A percentile compares a stretch with the other conserved stretches of the same genome.
Conservation (phyloP, 2,888 invertebrate species). For the Eutolmus rufibarbis region DNA sequence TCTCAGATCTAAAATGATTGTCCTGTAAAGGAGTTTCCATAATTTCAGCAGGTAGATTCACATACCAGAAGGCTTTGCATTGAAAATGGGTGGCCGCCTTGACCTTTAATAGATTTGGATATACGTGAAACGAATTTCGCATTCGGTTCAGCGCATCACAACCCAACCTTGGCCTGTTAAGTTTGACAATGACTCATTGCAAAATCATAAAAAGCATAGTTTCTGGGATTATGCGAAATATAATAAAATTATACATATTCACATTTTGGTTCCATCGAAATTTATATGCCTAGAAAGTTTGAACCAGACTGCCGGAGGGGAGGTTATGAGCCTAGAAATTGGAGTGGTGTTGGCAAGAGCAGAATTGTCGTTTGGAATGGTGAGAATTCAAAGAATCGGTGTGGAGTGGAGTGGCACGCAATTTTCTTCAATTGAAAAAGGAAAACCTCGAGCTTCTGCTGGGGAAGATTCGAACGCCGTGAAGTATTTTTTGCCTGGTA, state of each 20-base stretch:
- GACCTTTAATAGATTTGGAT: neutral
- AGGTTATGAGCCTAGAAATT: neutral
- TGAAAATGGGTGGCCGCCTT: neutral
- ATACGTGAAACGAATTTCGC: neutral
- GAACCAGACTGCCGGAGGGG: neutral
- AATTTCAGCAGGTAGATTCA: neutral
- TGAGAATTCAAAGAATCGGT: neutral
- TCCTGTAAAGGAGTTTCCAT: neutral
- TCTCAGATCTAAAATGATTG: no score
- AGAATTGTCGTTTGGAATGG: neutral
- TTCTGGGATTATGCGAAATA: neutral
- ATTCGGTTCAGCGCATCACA: neutral
- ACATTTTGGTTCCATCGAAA: neutral
- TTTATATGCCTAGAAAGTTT: neutral
- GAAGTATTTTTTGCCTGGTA: neutral
- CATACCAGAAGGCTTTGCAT: neutral
- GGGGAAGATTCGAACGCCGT: neutral
- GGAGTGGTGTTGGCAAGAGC: neutral
- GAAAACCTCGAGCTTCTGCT: neutral
- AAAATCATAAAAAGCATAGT: neutral
- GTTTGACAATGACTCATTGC: neutral
- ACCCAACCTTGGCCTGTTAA: neutral
- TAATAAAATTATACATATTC: neutral
- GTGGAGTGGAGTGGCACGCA: neutral
- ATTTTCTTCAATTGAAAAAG: neutral